Evolutionary conservation across 2,113 vertebrate species (phyloP).

Genomic region (Rousettus leschenaultii): DNA sequence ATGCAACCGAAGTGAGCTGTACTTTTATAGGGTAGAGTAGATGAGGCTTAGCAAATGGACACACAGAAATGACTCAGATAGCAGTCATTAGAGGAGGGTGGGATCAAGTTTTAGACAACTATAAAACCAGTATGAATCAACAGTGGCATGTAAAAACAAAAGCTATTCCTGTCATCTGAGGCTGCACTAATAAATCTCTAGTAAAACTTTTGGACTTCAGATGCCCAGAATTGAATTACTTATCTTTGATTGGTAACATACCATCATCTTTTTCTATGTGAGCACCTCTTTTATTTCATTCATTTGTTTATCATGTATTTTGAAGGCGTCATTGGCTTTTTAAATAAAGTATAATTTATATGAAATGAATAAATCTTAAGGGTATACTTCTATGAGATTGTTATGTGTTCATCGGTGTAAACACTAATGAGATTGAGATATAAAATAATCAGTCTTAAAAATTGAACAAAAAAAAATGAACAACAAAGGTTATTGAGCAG

Average conservation of each 20-base stretch:
- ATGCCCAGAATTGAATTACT: background rate
- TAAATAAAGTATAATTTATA: background rate
- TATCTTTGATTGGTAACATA: background rate
- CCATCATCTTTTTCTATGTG: background rate
- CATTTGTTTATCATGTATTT: background rate
- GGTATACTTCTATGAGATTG: background rate
- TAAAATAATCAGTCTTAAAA: background rate
- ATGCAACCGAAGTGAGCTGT: background rate
- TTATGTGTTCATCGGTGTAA: background rate
- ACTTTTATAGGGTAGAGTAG: background rate
- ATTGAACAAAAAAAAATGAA: too few relatives aligned
- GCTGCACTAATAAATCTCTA: background rate
- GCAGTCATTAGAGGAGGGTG: background rate
- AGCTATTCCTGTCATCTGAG: background rate
- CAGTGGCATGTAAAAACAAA: background rate
- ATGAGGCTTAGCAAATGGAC: background rate
- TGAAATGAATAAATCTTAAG: background rate
- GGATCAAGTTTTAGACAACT: background rate
- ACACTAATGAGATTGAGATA: background rate
- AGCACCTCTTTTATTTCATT: background rate
- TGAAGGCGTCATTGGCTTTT: background rate
- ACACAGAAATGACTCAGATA: background rate
- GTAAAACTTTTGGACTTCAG: background rate
- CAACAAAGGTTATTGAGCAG: background rate
- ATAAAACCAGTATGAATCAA: background rate